Percentiles rank a stretch among this genome's conserved stretches.
Evolutionary conservation across 2,113 vertebrate species (phyloP).

Genomic region (Picathartes gymnocephalus): DNA sequence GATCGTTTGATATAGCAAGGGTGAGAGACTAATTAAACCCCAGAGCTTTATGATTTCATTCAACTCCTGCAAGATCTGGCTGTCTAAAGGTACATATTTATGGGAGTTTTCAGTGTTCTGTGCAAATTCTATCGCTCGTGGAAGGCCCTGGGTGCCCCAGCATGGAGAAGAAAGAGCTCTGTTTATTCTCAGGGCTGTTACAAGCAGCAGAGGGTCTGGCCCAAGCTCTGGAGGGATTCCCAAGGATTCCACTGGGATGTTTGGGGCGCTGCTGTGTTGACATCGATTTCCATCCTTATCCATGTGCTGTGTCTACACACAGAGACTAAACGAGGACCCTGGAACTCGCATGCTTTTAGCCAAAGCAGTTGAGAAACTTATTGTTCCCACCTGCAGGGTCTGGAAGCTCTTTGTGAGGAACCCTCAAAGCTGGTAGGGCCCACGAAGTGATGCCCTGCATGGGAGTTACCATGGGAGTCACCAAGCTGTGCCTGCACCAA

Average conservation of each 20-base stretch:
- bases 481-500: background rate
- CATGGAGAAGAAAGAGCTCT: background rate
- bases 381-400: background rate
- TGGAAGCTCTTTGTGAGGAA: background rate
- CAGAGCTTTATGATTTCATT: background rate
- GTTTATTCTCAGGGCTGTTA: background rate
- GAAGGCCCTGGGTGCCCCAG: background rate
- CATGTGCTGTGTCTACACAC: background rate
- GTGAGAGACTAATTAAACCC: slow-evolving; percentile 31
- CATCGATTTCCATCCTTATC: background rate
- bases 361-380: background rate
- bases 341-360: background rate
- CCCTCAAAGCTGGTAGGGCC: background rate
- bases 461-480: background rate
- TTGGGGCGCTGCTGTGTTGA: background rate
- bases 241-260: background rate
- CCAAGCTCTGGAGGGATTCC: background rate
- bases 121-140: background rate
- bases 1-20: background rate
- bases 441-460: background rate
- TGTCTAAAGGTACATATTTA: slow-evolving; percentile 10
- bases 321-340: background rate
- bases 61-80: background rate
- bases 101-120: slow-evolving; percentile 2
- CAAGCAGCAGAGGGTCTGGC: background rate